Conservation (phyloP, 2,113 vertebrate genomes). For the Pungitius pungitius region DNA sequence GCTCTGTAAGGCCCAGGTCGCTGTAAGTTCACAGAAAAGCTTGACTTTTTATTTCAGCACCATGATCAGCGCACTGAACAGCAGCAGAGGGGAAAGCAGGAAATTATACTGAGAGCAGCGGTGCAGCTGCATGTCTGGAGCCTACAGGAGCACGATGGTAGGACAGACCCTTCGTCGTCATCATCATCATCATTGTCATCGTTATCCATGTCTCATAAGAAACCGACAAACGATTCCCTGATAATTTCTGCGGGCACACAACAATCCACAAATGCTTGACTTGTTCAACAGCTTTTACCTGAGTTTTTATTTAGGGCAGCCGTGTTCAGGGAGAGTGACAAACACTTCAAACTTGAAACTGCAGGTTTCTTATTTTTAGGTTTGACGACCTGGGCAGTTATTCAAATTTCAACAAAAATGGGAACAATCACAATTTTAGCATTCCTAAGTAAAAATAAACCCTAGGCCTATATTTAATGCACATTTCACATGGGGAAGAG, state of each 20-base stretch:
- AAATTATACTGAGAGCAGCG: not conserved
- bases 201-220: not conserved
- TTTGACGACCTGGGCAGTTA: not conserved
- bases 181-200: not conserved
- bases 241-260: not conserved
- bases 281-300: conserved; percentile 3
- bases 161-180: not conserved
- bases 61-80: conserved; percentile 35
- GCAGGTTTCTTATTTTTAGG: not conserved
- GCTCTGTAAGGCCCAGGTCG: not conserved
- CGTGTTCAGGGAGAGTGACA: not conserved
- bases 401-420: not conserved
- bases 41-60: conserved; percentile 40
- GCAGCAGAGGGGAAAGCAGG: not conserved
- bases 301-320: not conserved
- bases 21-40: not conserved
- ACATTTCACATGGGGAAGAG: not conserved
- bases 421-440: not conserved
- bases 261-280: not conserved
- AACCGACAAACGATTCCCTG: not conserved
- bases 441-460: not conserved
- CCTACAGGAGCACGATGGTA: not conserved
- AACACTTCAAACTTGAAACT: not conserved
- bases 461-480: not conserved
- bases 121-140: not conserved